Evolutionary conservation across 92 coral and sea anemone genomes (phyloP).

Genomic region (Metridium senile): DNA sequence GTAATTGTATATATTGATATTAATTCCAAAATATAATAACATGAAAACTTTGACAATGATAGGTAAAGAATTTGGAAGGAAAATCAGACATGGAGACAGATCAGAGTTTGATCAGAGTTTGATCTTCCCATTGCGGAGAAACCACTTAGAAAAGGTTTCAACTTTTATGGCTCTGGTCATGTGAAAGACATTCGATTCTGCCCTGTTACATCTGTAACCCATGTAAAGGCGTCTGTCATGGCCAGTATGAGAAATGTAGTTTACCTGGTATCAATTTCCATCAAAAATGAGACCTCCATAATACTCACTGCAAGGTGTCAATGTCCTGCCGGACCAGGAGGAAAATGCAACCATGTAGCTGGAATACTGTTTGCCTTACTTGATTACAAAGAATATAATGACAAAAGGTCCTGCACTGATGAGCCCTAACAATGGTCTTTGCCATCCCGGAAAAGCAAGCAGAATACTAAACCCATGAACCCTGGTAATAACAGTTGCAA

Average conservation of each 20-base stretch:
- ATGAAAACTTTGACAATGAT: too few relatives aligned
- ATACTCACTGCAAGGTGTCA: conserved; percentile 59
- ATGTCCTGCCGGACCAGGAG: conserved; percentile 60
- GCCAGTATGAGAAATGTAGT: conserved; percentile 51
- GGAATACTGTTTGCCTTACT: conserved; percentile 49
- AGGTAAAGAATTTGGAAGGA: too few relatives aligned
- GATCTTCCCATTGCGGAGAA: conserved; percentile 9
- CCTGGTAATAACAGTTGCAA: neutral
- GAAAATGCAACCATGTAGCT: conserved; percentile 69
- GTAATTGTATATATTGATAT: too few relatives aligned
- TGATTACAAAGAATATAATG: conserved; percentile 46
- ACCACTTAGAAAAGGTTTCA: conserved; percentile 10
- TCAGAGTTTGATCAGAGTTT: neutral
- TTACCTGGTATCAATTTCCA: conserved; percentile 40
- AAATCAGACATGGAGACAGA: conserved; percentile 1
- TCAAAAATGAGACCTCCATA: conserved; percentile 39
- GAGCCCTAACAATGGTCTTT: conserved; percentile 6
- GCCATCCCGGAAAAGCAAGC: conserved; percentile 19
- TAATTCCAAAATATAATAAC: too few relatives aligned
- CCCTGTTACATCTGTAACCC: neutral
- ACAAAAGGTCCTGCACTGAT: conserved; percentile 4
- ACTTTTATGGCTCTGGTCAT: conserved; percentile 24
- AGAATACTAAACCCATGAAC: neutral
- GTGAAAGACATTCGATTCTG: neutral
- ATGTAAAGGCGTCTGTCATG: conserved; percentile 28